Conservation (phyloP, 2,888 invertebrate genomes). For the Alsophila aescularia region DNA sequence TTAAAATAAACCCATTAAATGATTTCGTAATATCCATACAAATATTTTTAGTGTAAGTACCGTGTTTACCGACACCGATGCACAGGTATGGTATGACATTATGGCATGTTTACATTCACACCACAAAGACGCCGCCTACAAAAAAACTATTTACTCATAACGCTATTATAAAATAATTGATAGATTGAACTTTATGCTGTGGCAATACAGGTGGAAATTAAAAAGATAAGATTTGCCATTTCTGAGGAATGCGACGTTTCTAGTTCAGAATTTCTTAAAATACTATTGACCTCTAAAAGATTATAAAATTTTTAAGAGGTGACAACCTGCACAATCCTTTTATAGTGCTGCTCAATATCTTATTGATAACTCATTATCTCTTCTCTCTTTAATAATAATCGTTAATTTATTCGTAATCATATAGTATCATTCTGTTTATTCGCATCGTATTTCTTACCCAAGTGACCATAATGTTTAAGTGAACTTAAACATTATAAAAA, state of each 20-base stretch:
- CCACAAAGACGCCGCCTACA: slow-evolving; percentile 51
- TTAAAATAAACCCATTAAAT: slow-evolving; percentile 35
- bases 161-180: slow-evolving; percentile 14
- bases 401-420: not conserved
- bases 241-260: not conserved
- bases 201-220: not conserved
- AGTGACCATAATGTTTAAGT: not conserved
- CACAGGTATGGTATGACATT: slow-evolving; percentile 51
- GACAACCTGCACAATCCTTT: no score
- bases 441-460: no score
- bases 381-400: no score
- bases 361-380: no score
- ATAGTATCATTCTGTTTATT: no score
- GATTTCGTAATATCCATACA: slow-evolving; percentile 37
- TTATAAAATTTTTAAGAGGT: no score
- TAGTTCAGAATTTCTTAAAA: not conserved
- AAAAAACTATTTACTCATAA: slow-evolving; percentile 26
- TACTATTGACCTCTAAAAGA: no score
- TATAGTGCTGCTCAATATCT: no score
- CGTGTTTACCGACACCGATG: slow-evolving; percentile 51
- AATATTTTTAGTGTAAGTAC: slow-evolving; percentile 44
- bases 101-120: slow-evolving; percentile 50
- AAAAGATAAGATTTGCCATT: not conserved
- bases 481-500: slow-evolving; percentile 15
- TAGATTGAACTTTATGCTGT: slow-evolving; percentile 12